These are phyloP conservation scores for Morpho deidamia DNA, from an alignment of 2,888 invertebrate genomes.

Conservation along the genomic window DNA sequence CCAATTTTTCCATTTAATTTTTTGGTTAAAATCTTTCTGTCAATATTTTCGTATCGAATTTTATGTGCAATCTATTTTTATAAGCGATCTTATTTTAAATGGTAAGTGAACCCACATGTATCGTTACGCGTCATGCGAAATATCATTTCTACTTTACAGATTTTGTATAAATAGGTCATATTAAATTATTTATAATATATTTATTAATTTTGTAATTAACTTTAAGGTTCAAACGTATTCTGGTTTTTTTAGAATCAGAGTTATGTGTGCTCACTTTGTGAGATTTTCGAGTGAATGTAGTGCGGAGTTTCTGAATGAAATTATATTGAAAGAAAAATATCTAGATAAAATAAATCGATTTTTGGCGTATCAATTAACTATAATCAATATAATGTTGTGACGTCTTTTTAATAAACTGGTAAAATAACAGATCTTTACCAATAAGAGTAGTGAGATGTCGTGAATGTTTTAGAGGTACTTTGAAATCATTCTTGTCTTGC, in stretches of 20 bases:
- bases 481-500: not conserved
- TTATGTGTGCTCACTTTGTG: conserved; percentile 58
- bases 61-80: conserved; percentile 74
- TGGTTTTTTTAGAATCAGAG: conserved; percentile 57
- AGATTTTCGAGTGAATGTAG: conserved; percentile 62
- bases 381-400: no score
- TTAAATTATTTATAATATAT: conserved; percentile 64
- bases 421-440: no score
- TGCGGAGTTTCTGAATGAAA: conserved; percentile 53
- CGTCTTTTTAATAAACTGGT: no score
- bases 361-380: no score
- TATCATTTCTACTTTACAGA: conserved; percentile 68
- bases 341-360: no score
- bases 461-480: no score
- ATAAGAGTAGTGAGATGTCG: no score
- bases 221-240: conserved; percentile 51
- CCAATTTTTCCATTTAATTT: conserved; percentile 10
- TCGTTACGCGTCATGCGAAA: conserved; percentile 44
- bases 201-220: conserved; percentile 69
- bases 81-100: conserved; percentile 59
- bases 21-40: conserved; percentile 41
- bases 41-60: conserved; percentile 60
- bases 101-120: conserved; percentile 30
- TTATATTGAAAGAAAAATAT: conserved; percentile 32
- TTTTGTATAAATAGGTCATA: conserved; percentile 73